Evolutionary conservation across 2,113 vertebrate genomes (phyloP), one percentile per base, ranked within the genome.

Genomic region (Saguinus midas): DNA sequence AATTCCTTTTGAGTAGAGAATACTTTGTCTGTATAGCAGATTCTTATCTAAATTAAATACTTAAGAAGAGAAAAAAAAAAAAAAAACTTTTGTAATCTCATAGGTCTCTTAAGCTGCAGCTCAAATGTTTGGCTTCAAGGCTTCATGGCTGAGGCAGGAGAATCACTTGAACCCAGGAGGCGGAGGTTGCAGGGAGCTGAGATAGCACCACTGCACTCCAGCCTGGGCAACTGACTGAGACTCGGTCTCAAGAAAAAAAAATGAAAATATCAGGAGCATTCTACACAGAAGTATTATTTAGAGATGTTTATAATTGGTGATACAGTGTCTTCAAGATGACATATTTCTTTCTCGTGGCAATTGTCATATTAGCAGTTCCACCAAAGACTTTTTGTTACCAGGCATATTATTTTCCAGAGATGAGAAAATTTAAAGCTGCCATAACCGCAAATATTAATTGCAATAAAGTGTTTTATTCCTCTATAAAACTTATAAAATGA

Each of bases 401-500:
- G 75, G 45, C 37, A 5, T 91, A 92, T 90, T 87, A 76, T 97
- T 97, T 98, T 97, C 96, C 93, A 88, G 55, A 96, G 8, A 57
- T 48, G 68, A 98, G 25, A 73, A 96, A 14, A 93, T 76, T 83
- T 95, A 73, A 95, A 97, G 45, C 85, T 98, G 94, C 52, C n/a
- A 40, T 35, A 90, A 61, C 90, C 97, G 91, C 92, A 98, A 96
- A 93, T 94, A 95, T 43, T 95, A 90, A 95, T 37, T 96, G 7
- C 70, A 94, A 89, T 95, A 76, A 93, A 80, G 72, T 79, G n/a
- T 64, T 98, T 90, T 94, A 68, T 94, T 95, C 96, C 79, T 97
- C 40, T 3, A 75, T 97, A 92, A 91, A 98, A 43, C 96, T 98
- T 96, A 80, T 96, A 96, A 98, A 98, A 96, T 95, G 58, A 97